These are phyloP conservation scores for Xenopus petersii DNA, from an alignment of 2,797 vertebrate species.

Conservation along the genomic window DNA sequence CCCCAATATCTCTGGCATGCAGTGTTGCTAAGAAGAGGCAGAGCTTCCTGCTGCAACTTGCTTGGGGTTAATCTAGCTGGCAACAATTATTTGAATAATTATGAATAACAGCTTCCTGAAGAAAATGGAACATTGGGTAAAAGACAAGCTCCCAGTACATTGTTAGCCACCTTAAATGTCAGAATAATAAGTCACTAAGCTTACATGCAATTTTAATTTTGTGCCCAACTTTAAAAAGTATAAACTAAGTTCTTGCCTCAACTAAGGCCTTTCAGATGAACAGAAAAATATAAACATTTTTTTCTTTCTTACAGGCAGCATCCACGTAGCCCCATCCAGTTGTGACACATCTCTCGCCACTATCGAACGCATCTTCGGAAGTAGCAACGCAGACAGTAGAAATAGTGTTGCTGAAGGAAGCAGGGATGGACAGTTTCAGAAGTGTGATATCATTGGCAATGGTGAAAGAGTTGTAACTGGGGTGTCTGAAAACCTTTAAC, in stretches of 20 bases:
- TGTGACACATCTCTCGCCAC: slow-evolving; percentile 68
- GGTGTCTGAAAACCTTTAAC: slow-evolving; percentile 68
- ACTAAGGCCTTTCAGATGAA: too few relatives aligned
- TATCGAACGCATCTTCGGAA: slow-evolving; percentile 58
- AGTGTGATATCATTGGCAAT: slow-evolving; percentile 74
- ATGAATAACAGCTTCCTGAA: too few relatives aligned
- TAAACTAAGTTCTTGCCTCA: too few relatives aligned
- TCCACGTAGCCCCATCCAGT: slow-evolving; percentile 68
- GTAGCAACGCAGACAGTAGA: slow-evolving; percentile 70
- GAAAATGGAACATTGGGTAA: too few relatives aligned
- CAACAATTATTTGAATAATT: neutral
- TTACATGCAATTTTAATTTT: too few relatives aligned
- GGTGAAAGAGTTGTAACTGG: slow-evolving; percentile 59
- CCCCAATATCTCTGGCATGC: slow-evolving; percentile 73
- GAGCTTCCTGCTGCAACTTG: slow-evolving; percentile 74
- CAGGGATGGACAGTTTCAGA: slow-evolving; percentile 68
- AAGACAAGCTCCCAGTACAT: too few relatives aligned
- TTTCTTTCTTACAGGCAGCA: slow-evolving; percentile 20
- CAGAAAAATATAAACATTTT: neutral
- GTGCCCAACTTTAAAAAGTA: too few relatives aligned
- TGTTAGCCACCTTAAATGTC: too few relatives aligned
- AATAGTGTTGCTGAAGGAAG: slow-evolving; percentile 54
- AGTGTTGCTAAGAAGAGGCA: slow-evolving; percentile 75
- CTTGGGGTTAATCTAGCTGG: slow-evolving; percentile 55
- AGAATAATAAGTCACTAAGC: too few relatives aligned